phyloP scores from a whole-genome alignment of 2,888 invertebrate genomes.

The Yponomeuta malinellus region DNA sequence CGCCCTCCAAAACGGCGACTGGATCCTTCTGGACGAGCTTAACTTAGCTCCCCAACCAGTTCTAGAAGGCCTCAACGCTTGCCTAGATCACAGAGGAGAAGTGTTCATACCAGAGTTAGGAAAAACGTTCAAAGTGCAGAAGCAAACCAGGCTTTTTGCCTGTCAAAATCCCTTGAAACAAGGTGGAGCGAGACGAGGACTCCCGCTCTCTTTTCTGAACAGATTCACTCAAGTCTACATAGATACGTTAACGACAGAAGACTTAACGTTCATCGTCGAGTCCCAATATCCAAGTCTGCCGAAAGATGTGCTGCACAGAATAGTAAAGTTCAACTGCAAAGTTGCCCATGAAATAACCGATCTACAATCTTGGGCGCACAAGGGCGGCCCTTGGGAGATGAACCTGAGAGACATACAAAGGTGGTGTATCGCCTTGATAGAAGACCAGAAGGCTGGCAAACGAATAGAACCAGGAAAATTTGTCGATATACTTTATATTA shows the following conservation, averaged over 20 bases:
- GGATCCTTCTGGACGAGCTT: conserved; percentile 98
- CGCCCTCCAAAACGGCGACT: conserved; percentile 93
- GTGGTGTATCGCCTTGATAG: conserved; percentile 88
- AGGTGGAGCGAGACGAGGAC: conserved; percentile 96
- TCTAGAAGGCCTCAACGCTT: conserved; percentile 98
- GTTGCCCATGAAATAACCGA: conserved; percentile 79
- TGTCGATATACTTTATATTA: conserved; percentile 88
- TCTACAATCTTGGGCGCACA: conserved; percentile 82
- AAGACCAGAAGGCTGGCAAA: conserved; percentile 40
- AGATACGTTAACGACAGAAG: conserved; percentile 78
- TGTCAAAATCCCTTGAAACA: conserved; percentile 98
- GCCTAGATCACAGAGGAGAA: conserved; percentile 97
- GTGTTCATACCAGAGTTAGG: conserved; percentile 96
- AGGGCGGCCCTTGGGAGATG: conserved; percentile 96
- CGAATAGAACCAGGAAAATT: conserved; percentile 73
- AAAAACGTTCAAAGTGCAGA: conserved; percentile 85
- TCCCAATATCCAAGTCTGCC: conserved; percentile 79
- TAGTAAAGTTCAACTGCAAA: conserved; percentile 87
- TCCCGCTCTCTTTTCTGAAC: conserved; percentile 98
- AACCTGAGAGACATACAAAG: conserved; percentile 96
- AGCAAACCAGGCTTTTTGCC: conserved; percentile 92
- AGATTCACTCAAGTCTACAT: conserved; percentile 94
- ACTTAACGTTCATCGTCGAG: conserved; percentile 80
- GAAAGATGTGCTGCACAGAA: conserved; percentile 76
- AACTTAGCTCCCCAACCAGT: conserved; percentile 99